Conservation (phyloP, 2,113 vertebrate genomes). For the Quiscalus mexicanus region DNA sequence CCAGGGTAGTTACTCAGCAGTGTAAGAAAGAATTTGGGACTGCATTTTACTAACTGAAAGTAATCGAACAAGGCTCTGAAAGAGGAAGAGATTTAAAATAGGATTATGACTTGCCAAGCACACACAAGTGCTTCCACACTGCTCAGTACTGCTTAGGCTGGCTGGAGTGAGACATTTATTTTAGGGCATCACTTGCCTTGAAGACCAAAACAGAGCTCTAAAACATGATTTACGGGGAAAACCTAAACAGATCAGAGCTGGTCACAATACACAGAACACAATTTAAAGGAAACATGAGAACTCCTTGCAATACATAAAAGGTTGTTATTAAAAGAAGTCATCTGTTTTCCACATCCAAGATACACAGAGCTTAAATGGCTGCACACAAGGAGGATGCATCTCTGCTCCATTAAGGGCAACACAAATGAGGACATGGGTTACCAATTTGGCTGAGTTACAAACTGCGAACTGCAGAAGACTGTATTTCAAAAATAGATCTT, state of each 20-base stretch:
- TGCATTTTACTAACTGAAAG: not conserved
- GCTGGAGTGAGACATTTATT: not conserved
- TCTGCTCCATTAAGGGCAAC: not conserved
- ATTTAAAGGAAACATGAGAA: not conserved
- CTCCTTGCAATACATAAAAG: not conserved
- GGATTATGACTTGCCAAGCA: not conserved
- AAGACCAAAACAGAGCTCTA: not conserved
- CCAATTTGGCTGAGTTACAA: not conserved
- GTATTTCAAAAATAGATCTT: not conserved
- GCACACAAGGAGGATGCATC: not conserved
- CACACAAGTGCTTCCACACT: not conserved
- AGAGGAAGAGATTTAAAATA: conserved; percentile 29
- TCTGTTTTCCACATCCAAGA: not conserved
- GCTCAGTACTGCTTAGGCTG: not conserved
- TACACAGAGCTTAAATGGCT: not conserved
- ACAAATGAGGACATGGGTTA: not conserved
- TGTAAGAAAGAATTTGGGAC: not conserved
- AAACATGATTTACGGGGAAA: not conserved
- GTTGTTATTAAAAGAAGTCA: not conserved
- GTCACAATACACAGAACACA: not conserved
- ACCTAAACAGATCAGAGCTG: not conserved
- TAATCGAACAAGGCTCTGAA: not conserved
- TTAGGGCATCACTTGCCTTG: not conserved
- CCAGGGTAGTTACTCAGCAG: not conserved
- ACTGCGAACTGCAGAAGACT: not conserved